Evolutionary conservation across 2,888 invertebrate species (phyloP).

Genomic region (Dugesia japonica): DNA sequence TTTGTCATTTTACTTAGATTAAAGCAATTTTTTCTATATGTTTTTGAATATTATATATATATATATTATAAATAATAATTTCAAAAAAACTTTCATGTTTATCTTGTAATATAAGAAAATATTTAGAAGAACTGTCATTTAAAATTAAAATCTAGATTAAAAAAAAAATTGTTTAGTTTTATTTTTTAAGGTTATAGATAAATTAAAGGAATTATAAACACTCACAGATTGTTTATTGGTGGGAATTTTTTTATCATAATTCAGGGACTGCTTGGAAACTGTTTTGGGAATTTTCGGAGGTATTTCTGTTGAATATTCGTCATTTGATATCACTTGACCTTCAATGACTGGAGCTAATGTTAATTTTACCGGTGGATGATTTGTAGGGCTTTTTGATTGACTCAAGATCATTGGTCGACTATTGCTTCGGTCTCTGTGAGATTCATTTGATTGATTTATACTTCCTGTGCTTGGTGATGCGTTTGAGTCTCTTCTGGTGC

Average conservation of each 20-base stretch:
- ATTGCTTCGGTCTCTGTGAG: neutral
- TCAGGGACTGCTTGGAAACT: neutral
- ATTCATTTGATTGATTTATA: neutral
- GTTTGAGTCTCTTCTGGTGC: constrained; percentile 24
- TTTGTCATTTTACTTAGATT: no score
- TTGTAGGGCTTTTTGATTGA: constrained; percentile 10
- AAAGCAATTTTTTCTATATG: no score
- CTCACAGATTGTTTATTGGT: neutral
- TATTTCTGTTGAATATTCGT: constrained; percentile 1
- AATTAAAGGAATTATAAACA: no score
- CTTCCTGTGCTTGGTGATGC: neutral
- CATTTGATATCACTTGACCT: constrained; percentile 1
- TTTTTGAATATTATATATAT: no score
- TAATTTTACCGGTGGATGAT: neutral
- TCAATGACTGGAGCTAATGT: neutral
- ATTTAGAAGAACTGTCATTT: no score
- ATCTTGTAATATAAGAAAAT: no score
- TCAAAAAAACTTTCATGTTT: no score
- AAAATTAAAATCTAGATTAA: no score
- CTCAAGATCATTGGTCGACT: neutral
- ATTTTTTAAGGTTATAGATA: no score
- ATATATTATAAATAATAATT: no score
- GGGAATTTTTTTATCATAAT: neutral
- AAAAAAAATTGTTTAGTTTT: no score
- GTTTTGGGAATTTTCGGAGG: constrained; percentile 15